Evolutionary conservation across 2,113 vertebrate genomes (phyloP), one percentile per base, ranked within the genome.

Genomic region (Oxygymnocypris stewartii): DNA sequence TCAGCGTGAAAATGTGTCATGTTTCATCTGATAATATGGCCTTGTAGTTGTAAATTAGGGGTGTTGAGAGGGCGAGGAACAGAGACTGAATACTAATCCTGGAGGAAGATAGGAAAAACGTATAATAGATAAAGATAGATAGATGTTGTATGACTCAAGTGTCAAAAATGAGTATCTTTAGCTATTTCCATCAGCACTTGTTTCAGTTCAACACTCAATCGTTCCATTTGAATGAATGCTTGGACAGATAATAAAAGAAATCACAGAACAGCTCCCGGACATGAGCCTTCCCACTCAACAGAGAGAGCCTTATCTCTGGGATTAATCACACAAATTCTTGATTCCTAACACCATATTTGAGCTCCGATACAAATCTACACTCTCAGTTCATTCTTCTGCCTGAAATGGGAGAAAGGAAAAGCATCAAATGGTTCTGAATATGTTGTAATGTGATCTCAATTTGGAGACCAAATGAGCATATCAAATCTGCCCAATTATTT

Each of bases 191-290:
- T 71, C 51, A 75, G 37, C 37, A 12, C 71, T 69, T 8, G 28
- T 80, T 73, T 67, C 63, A 28, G 28, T 47, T 31, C 37, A 73
- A 40, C 78, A 31, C 28, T 71, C 78, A 61, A 61, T 73, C 65
- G 42, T 57, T 59, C 49, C 77, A 80, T 86, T 86, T 42, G 28
- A 78, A 61, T 42, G 59, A 75, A 77, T 44, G 67, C 49, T 35
- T 44, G 78, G 69, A 79, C n/a, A 18, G 35, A 86, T 35, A 57
- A 86, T 86, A 74, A 86, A 86, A 71, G 20, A 63, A 73, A 80
- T 28, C 47, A 44, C 31, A 18, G 76, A 71, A 25, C 59, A 77
- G 73, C 57, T 77, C 63, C 57, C 44, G 71, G 76, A 71, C 59
- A 67, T 59, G 61, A 85, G 44, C 23, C 12, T 54, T 25, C 16